Percentiles rank a stretch among this genome's conserved stretches.
phyloP scores from a whole-genome alignment of 1,140 invertebrate genomes.

The Pseudomyrmex pallidus region DNA sequence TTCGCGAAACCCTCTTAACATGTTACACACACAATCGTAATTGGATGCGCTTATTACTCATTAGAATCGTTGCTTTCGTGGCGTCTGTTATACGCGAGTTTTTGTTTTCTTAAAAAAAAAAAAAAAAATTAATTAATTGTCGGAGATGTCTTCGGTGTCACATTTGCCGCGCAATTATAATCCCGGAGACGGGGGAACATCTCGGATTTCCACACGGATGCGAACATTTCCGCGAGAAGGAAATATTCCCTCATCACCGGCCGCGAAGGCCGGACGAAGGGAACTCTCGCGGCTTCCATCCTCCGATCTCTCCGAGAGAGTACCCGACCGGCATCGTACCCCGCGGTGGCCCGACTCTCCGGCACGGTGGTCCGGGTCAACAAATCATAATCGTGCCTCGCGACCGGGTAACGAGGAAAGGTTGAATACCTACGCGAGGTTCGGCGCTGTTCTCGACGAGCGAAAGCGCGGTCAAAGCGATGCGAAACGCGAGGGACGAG shows the following conservation, averaged over 20 bases:
- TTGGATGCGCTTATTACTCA: slow-evolving; percentile 28
- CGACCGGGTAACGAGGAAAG: slow-evolving; percentile 80
- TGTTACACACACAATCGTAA: slow-evolving; percentile 20
- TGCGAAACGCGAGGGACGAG: slow-evolving; percentile 40
- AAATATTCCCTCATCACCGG: slow-evolving; percentile 30
- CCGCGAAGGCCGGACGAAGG: not conserved
- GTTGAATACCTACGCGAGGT: slow-evolving; percentile 74
- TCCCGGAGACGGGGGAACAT: not conserved
- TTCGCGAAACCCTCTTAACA: not conserved
- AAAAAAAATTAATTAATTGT: not conserved
- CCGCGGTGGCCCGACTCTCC: slow-evolving; percentile 72
- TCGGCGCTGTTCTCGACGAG: slow-evolving; percentile 55
- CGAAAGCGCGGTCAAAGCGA: slow-evolving; percentile 39
- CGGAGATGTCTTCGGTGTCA: not conserved
- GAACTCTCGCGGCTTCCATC: slow-evolving; percentile 42
- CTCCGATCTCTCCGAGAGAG: slow-evolving; percentile 33
- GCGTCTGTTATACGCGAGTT: slow-evolving; percentile 6
- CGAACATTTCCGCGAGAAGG: slow-evolving; percentile 53
- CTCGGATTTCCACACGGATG: not conserved
- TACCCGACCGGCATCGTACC: slow-evolving; percentile 46
- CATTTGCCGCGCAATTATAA: not conserved
- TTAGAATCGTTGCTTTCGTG: slow-evolving; percentile 23
- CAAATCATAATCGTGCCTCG: slow-evolving; percentile 83
- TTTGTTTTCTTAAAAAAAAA: no score
- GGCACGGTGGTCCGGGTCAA: slow-evolving; percentile 81